Percentiles rank a stretch among this genome's conserved stretches.
phyloP scores from a whole-genome alignment of 2,888 invertebrate genomes.

The Philereme transversata region DNA sequence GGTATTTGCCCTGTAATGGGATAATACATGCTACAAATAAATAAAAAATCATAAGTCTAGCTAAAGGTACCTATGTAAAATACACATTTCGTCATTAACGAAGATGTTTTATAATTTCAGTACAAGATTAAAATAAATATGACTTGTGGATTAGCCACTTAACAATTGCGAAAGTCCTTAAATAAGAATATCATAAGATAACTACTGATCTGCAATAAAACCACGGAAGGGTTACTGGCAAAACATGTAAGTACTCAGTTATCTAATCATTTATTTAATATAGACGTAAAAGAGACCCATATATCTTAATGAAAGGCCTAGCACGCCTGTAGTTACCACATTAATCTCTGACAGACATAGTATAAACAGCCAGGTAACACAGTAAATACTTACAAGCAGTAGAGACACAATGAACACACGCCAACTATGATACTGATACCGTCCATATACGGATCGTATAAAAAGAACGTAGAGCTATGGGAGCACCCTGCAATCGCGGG shows the following conservation, averaged over 20 bases:
- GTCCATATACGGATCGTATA: too few species aligned
- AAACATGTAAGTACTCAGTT: slow-evolving; percentile 11
- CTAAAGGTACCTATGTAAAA: too few species aligned
- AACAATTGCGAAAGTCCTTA: slow-evolving; percentile 5
- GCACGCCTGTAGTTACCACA: slow-evolving; percentile 17
- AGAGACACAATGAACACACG: background rate
- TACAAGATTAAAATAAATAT: too few species aligned
- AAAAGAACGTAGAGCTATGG: too few species aligned
- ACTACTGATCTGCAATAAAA: background rate
- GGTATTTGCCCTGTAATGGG: too few species aligned
- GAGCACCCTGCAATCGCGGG: too few species aligned
- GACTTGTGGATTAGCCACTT: background rate
- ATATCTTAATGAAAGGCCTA: slow-evolving; percentile 22
- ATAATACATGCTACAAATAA: too few species aligned
- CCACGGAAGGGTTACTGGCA: slow-evolving; percentile 3
- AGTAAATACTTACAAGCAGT: slow-evolving; percentile 7
- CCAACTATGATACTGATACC: too few species aligned
- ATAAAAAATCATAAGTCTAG: too few species aligned
- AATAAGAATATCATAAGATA: background rate
- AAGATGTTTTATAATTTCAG: too few species aligned
- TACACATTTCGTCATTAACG: too few species aligned
- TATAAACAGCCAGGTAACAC: slow-evolving; percentile 19
- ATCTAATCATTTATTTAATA: slow-evolving; percentile 20
- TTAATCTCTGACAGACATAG: slow-evolving; percentile 23
- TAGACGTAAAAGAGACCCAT: slow-evolving; percentile 13